Conservation (phyloP, 2,113 vertebrate species). For the Dicrurus megarhynchus region DNA sequence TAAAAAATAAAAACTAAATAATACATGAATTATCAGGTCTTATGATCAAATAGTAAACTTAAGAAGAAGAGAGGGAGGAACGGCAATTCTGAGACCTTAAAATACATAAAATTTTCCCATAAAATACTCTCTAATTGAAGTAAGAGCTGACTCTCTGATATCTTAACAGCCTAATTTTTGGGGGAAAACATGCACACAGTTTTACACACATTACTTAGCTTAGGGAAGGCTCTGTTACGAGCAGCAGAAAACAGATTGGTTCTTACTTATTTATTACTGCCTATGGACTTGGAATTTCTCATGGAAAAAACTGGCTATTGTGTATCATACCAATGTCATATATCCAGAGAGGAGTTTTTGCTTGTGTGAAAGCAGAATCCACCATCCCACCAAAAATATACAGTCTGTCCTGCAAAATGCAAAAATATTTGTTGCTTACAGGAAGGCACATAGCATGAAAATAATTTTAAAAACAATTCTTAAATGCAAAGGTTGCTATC, state of each 20-base stretch:
- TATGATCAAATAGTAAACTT: background rate
- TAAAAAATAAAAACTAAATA: background rate
- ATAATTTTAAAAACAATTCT: background rate
- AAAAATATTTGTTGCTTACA: background rate
- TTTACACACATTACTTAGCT: background rate
- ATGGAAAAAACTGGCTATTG: background rate
- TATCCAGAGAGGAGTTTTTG: conserved; percentile 79
- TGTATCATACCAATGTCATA: conserved; percentile 76
- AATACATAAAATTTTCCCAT: background rate
- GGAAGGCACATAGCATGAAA: background rate
- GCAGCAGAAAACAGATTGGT: background rate
- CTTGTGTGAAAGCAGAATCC: conserved; percentile 77
- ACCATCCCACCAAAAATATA: conserved; percentile 84
- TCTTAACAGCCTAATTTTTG: background rate
- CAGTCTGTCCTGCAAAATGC: conserved; percentile 71
- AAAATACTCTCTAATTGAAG: background rate
- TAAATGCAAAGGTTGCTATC: background rate
- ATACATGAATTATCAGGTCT: background rate
- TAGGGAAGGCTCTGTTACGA: background rate
- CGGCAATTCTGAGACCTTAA: background rate
- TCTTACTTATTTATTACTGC: background rate
- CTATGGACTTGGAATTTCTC: background rate
- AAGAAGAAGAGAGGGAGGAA: background rate
- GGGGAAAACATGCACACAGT: background rate
- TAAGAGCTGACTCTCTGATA: background rate